Conservation (phyloP, 2,797 vertebrate genomes). For the Sebastes dallii region DNA sequence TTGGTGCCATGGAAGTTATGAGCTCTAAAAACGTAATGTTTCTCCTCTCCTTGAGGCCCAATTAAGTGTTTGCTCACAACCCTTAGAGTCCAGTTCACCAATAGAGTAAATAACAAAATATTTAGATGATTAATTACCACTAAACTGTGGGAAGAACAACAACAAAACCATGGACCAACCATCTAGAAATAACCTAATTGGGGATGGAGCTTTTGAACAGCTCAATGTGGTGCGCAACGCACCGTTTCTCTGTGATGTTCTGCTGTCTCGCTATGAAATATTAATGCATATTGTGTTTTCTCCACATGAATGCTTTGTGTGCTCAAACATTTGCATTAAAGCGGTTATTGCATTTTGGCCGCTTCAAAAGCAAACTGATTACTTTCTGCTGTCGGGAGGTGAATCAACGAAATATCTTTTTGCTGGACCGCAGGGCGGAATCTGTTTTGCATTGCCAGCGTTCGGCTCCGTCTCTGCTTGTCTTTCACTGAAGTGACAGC, state of each 20-base stretch:
- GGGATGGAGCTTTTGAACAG: constrained; percentile 12
- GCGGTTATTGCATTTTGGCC: constrained; percentile 32
- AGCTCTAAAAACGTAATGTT: constrained; percentile 11
- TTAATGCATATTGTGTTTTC: constrained; percentile 56
- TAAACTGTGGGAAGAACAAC: constrained; percentile 47
- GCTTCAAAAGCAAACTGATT: constrained; percentile 38
- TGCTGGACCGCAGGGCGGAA: not conserved
- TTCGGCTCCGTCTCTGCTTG: not conserved
- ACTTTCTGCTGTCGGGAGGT: constrained; percentile 19
- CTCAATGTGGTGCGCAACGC: constrained; percentile 9
- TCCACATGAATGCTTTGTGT: constrained; percentile 35
- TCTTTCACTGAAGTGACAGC: constrained; percentile 16
- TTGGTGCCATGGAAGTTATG: not conserved
- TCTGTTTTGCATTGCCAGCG: constrained; percentile 8
- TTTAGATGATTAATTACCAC: constrained; percentile 64
- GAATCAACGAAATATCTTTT: constrained; percentile 2
- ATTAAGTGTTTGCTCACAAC: constrained; percentile 52
- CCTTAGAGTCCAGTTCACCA: constrained; percentile 41
- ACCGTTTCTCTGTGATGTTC: constrained; percentile 19
- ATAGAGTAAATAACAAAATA: constrained; percentile 31
- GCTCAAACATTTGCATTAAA: constrained; percentile 55
- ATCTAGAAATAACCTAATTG: constrained; percentile 43
- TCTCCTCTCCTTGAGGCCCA: constrained; percentile 54
- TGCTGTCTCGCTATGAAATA: constrained; percentile 45
- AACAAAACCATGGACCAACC: constrained; percentile 19